Evolutionary conservation across 2,888 invertebrate genomes (phyloP), one percentile per base, ranked within the genome.

Genomic region (Pachliopta kotzebuea): DNA sequence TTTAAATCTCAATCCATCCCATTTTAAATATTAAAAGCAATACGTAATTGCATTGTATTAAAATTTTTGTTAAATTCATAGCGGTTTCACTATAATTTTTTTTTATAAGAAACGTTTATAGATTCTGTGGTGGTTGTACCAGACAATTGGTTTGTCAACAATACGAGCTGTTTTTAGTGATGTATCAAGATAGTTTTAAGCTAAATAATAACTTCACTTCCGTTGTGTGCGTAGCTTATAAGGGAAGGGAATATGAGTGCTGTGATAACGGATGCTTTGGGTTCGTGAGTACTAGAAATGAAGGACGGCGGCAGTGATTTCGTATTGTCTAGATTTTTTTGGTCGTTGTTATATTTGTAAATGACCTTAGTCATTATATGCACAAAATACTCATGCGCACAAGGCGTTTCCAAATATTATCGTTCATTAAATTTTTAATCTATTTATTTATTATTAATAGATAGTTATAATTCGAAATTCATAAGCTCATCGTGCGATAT

Each of bases 191-290:
- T 80, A 81, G 75, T 81, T 79, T 70, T 83, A 81, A 79, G 78
- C 77, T 74, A 78, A 76, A 70, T 78, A 76, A 69, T 69, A 74
- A 18, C 74, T 74, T 55, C 29, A 20, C 72, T 78, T 83, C 78
- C 74, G 75, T 83, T 82, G 77, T 66, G 65, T 59, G 65, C 70
- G 76, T 86, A 86, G 80, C 79, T 80, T 80, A 68, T 88, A 87
- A 85, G 83, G 76, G 76, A 78, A 75, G 71, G 73, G 77, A 78
- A 74, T 76, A 72, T 73, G 85, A 84, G 79, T 85, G 88, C 89
- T 89, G 89, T 90, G 89, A 90, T 90, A 89, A 75, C 75, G 83
- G 76, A 84, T 80, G 83, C 74, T 83, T 83, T 74, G 83, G 71
- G 75, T 82, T 83, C 72, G 83, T 70, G 74, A 76, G 75, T 74